Percentiles rank a stretch among this genome's conserved stretches.
Conservation (phyloP, 2,797 vertebrate genomes). For the Notamacropus eugenii region DNA sequence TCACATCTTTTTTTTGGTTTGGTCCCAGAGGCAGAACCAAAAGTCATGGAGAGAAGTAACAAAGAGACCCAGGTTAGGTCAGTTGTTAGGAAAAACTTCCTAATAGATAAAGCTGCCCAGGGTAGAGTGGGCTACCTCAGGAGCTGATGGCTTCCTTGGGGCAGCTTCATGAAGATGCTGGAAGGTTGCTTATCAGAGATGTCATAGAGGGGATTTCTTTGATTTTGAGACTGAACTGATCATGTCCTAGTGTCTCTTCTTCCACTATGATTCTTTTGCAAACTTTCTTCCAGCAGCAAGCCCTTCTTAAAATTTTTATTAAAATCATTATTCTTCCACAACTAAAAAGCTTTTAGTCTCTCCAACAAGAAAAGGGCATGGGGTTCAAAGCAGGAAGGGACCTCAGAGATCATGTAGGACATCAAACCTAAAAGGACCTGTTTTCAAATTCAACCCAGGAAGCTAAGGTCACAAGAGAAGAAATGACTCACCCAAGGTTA, state of each 20-base stretch:
- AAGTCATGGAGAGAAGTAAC: background rate
- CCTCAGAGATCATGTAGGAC: background rate
- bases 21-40: background rate
- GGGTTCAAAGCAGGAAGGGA: background rate
- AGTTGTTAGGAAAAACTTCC: background rate
- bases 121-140: background rate
- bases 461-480: no score
- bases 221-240: background rate
- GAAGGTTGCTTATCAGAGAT: background rate
- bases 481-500: no score
- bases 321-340: background rate
- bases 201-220: background rate
- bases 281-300: background rate
- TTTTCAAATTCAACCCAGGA: no score
- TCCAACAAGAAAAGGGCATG: background rate
- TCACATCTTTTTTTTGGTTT: background rate
- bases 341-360: no score
- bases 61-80: background rate
- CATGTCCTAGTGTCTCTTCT: background rate
- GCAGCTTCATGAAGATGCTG: background rate
- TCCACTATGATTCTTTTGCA: background rate
- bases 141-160: background rate
- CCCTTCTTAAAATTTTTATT: background rate
- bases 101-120: background rate
- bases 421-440: no score